Conservation (phyloP, 1,140 invertebrate species). For the Cydia splendana region DNA sequence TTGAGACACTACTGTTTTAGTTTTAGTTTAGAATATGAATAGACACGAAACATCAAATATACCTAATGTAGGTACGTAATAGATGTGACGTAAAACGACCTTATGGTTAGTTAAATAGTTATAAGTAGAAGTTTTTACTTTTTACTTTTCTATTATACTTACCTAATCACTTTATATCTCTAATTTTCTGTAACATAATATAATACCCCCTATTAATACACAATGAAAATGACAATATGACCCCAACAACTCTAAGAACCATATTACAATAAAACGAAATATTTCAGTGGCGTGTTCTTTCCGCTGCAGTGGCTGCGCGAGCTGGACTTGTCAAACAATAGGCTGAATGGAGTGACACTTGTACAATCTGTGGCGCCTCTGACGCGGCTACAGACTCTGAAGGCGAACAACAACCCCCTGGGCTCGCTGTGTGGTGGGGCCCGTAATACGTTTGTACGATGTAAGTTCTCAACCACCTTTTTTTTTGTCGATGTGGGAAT, state of each 20-base stretch:
- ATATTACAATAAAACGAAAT: not conserved
- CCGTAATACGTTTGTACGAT: not conserved
- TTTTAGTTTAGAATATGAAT: too few relatives aligned
- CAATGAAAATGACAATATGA: not conserved
- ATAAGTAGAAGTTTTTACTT: too few relatives aligned
- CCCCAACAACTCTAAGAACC: not conserved
- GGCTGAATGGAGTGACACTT: not conserved
- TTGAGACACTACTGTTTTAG: too few relatives aligned
- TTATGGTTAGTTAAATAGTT: too few relatives aligned
- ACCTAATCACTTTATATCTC: too few relatives aligned
- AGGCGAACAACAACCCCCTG: constrained; percentile 10
- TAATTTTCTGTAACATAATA: too few relatives aligned
- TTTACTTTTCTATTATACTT: too few relatives aligned
- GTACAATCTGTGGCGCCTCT: not conserved
- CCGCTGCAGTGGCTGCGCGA: not conserved
- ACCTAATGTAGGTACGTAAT: too few relatives aligned
- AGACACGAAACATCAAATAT: too few relatives aligned
- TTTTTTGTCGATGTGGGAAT: too few relatives aligned
- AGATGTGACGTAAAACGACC: too few relatives aligned
- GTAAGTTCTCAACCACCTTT: constrained; percentile 3
- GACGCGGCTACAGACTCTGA: not conserved
- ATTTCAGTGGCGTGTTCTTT: constrained; percentile 16
- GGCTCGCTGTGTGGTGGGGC: constrained; percentile 14
- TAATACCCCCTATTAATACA: too few relatives aligned
- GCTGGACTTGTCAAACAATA: constrained; percentile 10